Base-by-base conservation (phyloP, 1,140 invertebrate genomes). In the Zaprionus ghesquierei region DNA sequence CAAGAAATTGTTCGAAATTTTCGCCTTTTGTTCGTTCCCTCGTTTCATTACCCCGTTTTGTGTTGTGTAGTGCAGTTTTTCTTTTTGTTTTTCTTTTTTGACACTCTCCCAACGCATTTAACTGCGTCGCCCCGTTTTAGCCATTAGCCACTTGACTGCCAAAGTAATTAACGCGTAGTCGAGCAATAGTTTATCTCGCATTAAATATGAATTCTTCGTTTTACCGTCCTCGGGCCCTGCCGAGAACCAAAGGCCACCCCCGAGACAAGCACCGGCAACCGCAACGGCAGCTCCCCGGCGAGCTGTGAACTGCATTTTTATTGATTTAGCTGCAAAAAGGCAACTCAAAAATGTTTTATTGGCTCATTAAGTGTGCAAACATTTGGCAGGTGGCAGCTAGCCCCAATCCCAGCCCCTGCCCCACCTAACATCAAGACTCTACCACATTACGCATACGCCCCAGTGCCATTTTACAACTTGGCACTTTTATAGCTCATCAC, bases 301-400 rank as follows among this genome's bases (percentile, higher is more conserved):
- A 41, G 27, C 27, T 29, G 27, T 12, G 3, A 64, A 58, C 56
- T 41, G 56, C 41, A 66, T 5, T 80, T 89, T 84, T 87, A 89
- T 89, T 87, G 79, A 74, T 89, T 89, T 89, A 87, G 82, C 69
- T 86, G 66, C 60, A 35, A 72, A 54, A 62, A 41, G 31, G 22
- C 12, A 53, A 25, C 53, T 59, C 54, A n/a, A 46, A 46, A 46
- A 46, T 46, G 41, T 12, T 81, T 85, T 81, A 73, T 87, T 81
- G 79, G 71, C 76, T 87, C 82, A 87, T 87, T 87, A 87, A 87
- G 71, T 74, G 65, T 60, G 79, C 82, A 87, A 87, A 87, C 77
- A 85, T 69, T 73, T 73, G 55, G 50, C 58, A 35, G 27, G 49
- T 59, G 49, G 63, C 69, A 38, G 12, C 44, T 12, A 31, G 38